These are phyloP conservation scores for Napeogenes sylphis DNA, from an alignment of 2,888 invertebrate genomes.

Conservation along the genomic window DNA sequence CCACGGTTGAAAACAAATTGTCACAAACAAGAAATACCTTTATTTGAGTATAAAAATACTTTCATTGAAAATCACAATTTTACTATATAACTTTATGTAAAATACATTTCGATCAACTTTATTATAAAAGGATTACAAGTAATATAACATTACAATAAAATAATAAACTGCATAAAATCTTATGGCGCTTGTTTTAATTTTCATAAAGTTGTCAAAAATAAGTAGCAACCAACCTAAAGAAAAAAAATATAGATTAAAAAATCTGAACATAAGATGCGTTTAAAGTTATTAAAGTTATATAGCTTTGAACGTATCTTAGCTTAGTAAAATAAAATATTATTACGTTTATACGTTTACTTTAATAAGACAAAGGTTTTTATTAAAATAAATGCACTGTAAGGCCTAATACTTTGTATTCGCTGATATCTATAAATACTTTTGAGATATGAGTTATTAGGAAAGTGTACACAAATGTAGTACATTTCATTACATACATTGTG, in stretches of 20 bases:
- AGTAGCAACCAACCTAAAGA: slow-evolving; percentile 43
- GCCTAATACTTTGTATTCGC: too few relatives aligned
- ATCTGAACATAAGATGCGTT: neutral
- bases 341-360: too few relatives aligned
- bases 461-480: too few relatives aligned
- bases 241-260: slow-evolving; percentile 14
- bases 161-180: slow-evolving; percentile 40
- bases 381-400: too few relatives aligned
- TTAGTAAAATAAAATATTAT: too few relatives aligned
- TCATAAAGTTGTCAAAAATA: slow-evolving; percentile 50
- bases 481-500: too few relatives aligned
- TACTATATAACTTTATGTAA: slow-evolving; percentile 11
- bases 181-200: slow-evolving; percentile 76
- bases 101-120: slow-evolving; percentile 22
- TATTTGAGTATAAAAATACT: slow-evolving; percentile 23
- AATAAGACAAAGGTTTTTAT: too few relatives aligned
- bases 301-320: too few relatives aligned
- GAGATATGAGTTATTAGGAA: too few relatives aligned
- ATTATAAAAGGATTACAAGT: slow-evolving; percentile 15
- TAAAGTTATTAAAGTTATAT: neutral
- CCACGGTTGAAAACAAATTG: slow-evolving; percentile 75
- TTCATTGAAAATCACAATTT: slow-evolving; percentile 3
- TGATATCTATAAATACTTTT: too few relatives aligned
- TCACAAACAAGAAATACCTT: slow-evolving; percentile 34
- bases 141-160: slow-evolving; percentile 13